A percentile compares a stretch with the other conserved stretches of the same genome.
phyloP scores from a whole-genome alignment of 2,797 vertebrate genomes.

The Poeciliopsis paucimaculata region DNA sequence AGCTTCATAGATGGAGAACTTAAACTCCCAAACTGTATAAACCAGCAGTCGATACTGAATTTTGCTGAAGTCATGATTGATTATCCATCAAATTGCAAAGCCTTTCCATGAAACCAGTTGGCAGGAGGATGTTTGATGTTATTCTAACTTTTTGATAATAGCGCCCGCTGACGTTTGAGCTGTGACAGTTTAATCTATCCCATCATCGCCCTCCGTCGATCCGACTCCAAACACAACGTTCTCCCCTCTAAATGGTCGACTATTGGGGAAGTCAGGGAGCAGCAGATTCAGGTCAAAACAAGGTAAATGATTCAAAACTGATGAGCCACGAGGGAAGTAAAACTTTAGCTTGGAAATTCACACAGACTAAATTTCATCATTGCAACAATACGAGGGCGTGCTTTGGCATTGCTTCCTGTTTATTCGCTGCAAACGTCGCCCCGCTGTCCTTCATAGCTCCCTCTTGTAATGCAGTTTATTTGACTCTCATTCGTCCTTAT shows the following conservation, averaged over 20 bases:
- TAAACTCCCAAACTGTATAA: background rate
- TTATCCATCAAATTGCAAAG: background rate
- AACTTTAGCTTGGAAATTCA: conserved; percentile 48
- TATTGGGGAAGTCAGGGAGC: background rate
- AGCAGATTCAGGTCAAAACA: conserved; percentile 33
- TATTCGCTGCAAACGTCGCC: conserved; percentile 50
- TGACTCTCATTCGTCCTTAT: conserved; percentile 70
- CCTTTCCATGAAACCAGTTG: background rate
- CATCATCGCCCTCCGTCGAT: conserved; percentile 14
- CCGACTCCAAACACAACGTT: conserved; percentile 8
- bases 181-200: background rate
- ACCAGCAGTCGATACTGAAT: background rate
- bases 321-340: conserved; percentile 34
- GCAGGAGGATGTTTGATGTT: background rate
- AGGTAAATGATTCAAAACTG: conserved; percentile 18
- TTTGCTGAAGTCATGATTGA: background rate
- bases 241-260: background rate
- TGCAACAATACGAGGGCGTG: conserved; percentile 37
- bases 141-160: background rate
- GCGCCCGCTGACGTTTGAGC: background rate
- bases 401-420: conserved; percentile 57
- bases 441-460: conserved; percentile 68
- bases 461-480: conserved; percentile 63
- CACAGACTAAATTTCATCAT: conserved; percentile 54
- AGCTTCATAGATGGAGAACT: background rate